phyloP scores from a whole-genome alignment of 2,113 vertebrate genomes.

The Ornithorhynchus anatinus region DNA sequence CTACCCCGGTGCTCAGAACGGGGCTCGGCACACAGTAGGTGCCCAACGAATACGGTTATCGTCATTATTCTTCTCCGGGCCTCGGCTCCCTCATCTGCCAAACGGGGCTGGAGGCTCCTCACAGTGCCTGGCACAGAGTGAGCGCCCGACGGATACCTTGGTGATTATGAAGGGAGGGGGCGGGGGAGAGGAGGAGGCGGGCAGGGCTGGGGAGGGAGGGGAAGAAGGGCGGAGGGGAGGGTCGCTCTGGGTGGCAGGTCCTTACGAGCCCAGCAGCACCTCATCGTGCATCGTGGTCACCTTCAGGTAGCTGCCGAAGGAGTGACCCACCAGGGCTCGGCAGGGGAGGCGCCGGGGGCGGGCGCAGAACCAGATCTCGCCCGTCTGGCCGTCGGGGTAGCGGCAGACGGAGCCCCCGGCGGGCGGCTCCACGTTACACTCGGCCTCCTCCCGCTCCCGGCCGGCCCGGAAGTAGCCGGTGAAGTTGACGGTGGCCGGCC shows the following conservation, averaged over 20 bases:
- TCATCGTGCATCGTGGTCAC: constrained; percentile 25
- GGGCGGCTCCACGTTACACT: constrained; percentile 51
- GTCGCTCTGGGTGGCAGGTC: neutral
- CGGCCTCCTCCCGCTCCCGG: neutral
- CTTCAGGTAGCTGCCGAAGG: constrained; percentile 38
- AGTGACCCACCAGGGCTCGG: constrained; percentile 46
- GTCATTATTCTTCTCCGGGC: no score
- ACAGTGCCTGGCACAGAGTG: no score
- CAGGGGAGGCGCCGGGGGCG: constrained; percentile 47
- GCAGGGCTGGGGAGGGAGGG: neutral
- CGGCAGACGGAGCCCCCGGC: constrained; percentile 23
- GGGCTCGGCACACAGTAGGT: no score
- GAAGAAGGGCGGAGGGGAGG: neutral
- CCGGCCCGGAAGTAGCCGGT: constrained; percentile 25
- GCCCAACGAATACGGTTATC: no score
- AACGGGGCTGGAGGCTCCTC: no score
- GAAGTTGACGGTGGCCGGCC: constrained; percentile 14
- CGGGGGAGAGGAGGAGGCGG: no score
- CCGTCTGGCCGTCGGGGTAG: constrained; percentile 30
- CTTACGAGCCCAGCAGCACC: constrained; percentile 44
- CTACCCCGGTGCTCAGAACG: no score
- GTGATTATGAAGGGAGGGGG: no score
- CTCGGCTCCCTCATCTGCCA: no score
- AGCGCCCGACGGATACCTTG: no score
- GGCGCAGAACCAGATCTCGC: constrained; percentile 57